These are phyloP conservation scores for Prolemur simus DNA, from an alignment of 2,113 vertebrate genomes.

Conservation along the genomic window DNA sequence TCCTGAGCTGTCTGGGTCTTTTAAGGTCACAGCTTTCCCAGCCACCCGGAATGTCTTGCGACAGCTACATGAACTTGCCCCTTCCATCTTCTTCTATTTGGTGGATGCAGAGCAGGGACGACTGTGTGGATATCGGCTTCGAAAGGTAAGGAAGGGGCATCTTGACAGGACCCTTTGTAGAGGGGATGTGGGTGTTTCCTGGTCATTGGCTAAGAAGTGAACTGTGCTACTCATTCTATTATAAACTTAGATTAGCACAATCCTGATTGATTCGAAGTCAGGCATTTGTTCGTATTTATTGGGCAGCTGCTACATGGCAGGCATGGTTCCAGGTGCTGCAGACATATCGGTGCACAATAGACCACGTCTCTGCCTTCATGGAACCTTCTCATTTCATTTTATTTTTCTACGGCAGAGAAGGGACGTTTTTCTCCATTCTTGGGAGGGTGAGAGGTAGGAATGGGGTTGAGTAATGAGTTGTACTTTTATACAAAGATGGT, in stretches of 20 bases:
- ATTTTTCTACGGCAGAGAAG: neutral
- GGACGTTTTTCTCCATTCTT: neutral
- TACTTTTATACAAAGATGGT: neutral
- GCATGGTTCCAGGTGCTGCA: fast-evolving
- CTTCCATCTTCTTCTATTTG: slow-evolving; percentile 95
- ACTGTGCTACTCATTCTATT: too few species aligned
- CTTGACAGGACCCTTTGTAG: neutral
- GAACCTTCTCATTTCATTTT: neutral
- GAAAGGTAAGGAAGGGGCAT: slow-evolving; percentile 83
- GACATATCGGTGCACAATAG: neutral
- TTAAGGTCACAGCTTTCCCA: slow-evolving; percentile 94
- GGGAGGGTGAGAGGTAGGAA: neutral
- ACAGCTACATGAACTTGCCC: slow-evolving; percentile 93
- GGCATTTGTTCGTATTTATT: neutral
- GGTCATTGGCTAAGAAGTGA: neutral
- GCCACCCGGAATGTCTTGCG: slow-evolving; percentile 95
- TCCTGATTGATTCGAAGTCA: neutral
- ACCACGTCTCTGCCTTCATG: fast-evolving
- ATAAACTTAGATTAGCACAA: too few species aligned
- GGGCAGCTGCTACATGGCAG: neutral
- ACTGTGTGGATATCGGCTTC: slow-evolving; percentile 93
- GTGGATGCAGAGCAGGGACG: slow-evolving; percentile 91
- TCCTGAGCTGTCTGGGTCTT: neutral
- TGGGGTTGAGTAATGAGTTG: neutral
- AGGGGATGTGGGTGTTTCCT: neutral